Evolutionary conservation across 2,113 vertebrate species (phyloP).

Genomic region (Oreamnos americanus): DNA sequence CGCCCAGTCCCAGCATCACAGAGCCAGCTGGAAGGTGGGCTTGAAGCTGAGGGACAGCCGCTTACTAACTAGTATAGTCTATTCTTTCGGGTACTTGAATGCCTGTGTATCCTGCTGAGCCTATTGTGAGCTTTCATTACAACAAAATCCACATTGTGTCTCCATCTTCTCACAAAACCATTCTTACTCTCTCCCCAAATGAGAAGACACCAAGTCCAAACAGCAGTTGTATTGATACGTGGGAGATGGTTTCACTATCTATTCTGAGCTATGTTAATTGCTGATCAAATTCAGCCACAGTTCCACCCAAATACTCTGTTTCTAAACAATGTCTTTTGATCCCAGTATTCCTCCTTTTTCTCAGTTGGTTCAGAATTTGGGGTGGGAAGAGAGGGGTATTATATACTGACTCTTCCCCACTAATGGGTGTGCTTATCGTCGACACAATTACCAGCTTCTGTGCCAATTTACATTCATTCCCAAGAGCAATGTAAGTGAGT

Average conservation of each 20-base stretch:
- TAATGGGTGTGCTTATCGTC: not conserved
- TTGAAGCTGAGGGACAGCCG: not conserved
- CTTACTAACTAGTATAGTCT: not conserved
- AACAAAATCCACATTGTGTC: not conserved
- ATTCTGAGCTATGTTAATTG: not conserved
- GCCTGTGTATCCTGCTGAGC: not conserved
- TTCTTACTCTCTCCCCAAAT: not conserved
- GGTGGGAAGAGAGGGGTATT: not conserved
- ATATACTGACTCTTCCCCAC: not conserved
- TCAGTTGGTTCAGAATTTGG: not conserved
- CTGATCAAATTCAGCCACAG: not conserved
- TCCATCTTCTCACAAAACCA: not conserved
- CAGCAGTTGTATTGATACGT: not conserved
- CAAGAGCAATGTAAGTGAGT: not conserved
- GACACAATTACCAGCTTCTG: not conserved
- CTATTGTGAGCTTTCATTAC: not conserved
- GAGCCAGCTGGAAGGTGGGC: not conserved
- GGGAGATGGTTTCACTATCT: not conserved
- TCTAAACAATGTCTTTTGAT: not conserved
- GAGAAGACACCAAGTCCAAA: not conserved
- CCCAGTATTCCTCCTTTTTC: not conserved
- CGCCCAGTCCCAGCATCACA: not conserved
- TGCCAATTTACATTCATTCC: not conserved
- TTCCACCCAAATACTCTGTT: not conserved
- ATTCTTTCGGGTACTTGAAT: not conserved